A percentile compares a stretch with the other conserved stretches of the same genome.
These are phyloP conservation scores for Lithosia quadra DNA, from an alignment of 2,888 invertebrate species.

Conservation along the genomic window DNA sequence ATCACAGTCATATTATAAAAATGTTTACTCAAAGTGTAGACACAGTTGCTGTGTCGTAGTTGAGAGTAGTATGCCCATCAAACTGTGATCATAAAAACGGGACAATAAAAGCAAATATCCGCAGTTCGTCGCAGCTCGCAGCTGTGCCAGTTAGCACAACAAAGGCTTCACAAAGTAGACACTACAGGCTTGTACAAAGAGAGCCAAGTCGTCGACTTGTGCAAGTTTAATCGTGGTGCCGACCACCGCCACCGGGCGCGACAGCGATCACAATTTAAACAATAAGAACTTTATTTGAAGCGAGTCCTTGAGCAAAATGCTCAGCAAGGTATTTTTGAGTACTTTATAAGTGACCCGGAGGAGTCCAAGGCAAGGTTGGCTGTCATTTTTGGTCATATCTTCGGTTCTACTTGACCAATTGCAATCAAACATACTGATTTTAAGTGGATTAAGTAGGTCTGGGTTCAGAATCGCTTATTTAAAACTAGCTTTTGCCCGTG, in stretches of 20 bases:
- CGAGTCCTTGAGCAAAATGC: background rate
- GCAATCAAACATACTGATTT: too few species aligned
- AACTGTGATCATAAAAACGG: background rate
- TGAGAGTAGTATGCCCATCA: background rate
- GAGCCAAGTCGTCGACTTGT: constrained; percentile 2
- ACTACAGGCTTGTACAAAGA: constrained; percentile 11
- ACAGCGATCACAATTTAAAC: background rate
- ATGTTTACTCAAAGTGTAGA: background rate
- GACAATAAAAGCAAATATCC: background rate
- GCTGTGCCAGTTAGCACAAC: background rate
- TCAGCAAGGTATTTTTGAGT: background rate
- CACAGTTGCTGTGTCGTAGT: background rate
- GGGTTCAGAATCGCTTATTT: too few species aligned
- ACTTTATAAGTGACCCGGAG: too few species aligned
- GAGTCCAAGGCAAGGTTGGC: too few species aligned
- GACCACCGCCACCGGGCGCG: background rate
- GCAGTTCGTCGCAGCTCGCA: background rate
- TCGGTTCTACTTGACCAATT: too few species aligned
- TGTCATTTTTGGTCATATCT: too few species aligned
- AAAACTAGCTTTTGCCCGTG: too few species aligned
- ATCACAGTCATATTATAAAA: background rate
- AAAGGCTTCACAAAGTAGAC: constrained; percentile 5
- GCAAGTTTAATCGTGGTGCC: background rate
- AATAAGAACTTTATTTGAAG: background rate
- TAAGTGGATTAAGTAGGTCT: too few species aligned